Evolutionary conservation across 1,140 invertebrate species (phyloP).

Genomic region (Heliconius eleuchia): DNA sequence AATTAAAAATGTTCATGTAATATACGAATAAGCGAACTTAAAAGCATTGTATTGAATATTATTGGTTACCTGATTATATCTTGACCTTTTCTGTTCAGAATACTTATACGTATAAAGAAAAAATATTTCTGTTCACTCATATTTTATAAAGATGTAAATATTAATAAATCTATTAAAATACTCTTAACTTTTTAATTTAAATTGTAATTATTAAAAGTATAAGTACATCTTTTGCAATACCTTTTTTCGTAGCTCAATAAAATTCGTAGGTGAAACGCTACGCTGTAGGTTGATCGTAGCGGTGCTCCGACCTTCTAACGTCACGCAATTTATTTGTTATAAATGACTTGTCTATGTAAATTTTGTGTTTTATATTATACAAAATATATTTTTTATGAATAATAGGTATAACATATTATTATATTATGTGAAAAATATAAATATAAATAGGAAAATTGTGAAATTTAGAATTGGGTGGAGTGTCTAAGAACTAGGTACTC

Average conservation of each 20-base stretch:
- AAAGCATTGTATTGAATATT: neutral
- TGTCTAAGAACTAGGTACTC: no score
- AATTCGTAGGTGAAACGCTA: slow-evolving; percentile 16
- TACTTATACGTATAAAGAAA: neutral
- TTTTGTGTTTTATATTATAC: neutral
- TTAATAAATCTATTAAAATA: no score
- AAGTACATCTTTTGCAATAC: no score
- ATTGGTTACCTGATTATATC: neutral
- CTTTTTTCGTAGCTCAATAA: neutral
- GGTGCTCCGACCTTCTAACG: slow-evolving; percentile 20
- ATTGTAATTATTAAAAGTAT: no score
- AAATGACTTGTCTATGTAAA: slow-evolving; percentile 20
- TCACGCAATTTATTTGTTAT: slow-evolving; percentile 44
- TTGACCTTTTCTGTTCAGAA: neutral
- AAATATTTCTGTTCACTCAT: no score
- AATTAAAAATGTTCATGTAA: slow-evolving; percentile 18
- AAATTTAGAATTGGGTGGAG: no score
- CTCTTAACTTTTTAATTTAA: no score
- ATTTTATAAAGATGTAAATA: no score
- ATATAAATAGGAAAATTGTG: neutral
- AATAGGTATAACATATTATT: no score
- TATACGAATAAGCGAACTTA: neutral
- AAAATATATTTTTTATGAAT: neutral
- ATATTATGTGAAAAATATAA: neutral
- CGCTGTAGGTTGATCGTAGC: slow-evolving; percentile 28